These are phyloP conservation scores for Galerucella calmariensis DNA, from an alignment of 2,888 invertebrate genomes.

Conservation along the genomic window DNA sequence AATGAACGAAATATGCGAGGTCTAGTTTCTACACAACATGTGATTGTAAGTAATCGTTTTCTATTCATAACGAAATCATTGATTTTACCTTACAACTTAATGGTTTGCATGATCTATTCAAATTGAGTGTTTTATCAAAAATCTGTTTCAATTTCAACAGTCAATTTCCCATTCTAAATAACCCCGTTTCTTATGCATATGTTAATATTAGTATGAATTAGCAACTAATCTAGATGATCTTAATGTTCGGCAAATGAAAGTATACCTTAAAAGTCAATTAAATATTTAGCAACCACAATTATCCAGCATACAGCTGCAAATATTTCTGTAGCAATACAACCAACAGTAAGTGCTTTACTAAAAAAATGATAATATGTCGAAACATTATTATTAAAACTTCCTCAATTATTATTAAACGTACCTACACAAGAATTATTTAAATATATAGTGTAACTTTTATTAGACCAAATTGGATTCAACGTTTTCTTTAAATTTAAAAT, in stretches of 20 bases:
- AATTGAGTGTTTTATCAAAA: too few relatives aligned
- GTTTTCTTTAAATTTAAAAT: too few relatives aligned
- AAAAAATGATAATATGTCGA: too few relatives aligned
- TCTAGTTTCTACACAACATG: conserved; percentile 14
- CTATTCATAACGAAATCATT: conserved; percentile 10
- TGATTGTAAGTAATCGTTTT: conserved; percentile 10
- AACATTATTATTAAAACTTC: too few relatives aligned
- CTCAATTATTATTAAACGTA: too few relatives aligned
- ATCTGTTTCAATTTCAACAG: background rate
- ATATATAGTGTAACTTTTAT: too few relatives aligned
- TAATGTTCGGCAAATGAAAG: background rate
- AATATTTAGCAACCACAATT: background rate
- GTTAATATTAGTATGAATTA: background rate
- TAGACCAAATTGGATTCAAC: too few relatives aligned
- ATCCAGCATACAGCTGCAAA: background rate
- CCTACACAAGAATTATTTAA: too few relatives aligned
- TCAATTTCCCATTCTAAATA: background rate
- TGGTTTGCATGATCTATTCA: too few relatives aligned
- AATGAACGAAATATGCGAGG: conserved; percentile 6
- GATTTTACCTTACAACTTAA: background rate
- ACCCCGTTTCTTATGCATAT: background rate
- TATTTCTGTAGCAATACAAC: background rate
- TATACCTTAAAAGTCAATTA: conserved; percentile 5
- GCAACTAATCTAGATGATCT: background rate
- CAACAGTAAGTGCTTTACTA: too few relatives aligned